Base-by-base conservation (phyloP, 2,113 vertebrate species). In the Paramormyrops kingsleyae region DNA sequence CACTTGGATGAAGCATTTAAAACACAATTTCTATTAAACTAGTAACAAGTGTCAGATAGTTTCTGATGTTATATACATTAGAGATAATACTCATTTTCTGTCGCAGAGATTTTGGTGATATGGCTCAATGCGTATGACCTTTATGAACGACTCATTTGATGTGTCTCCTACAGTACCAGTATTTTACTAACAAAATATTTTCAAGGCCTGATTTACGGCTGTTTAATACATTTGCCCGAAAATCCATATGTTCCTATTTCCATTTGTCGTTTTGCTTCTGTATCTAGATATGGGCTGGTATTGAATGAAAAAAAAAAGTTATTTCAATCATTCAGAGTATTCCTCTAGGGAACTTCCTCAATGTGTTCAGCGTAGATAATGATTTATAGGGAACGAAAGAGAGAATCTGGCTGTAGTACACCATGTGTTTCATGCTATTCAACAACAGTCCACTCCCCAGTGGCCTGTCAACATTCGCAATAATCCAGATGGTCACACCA, bases 401-500 rank as follows among this genome's bases (percentile, higher is more conserved):
- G 85, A 53, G 50, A 87, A 39, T 87, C 85, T 42, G 35, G 44
- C 85, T 35, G 83, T 91, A 92, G 95, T 97, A 97, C 93, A 99
- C 99, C 97, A 97, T 89, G 93, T 98, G 96, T 95, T 97, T 97
- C 92, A 99, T 92, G 77, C 97, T 97, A 93, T 93, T 96, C 49
- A 94, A 93, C 92, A 99, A 96, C 90, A 99, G 92, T 90, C 89
- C 95, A 93, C 97, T 97, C 89, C 98, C 98, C 88, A 97, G 92
- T 84, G 95, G 94, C n/a, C 93, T 96, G 90, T 99, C 96, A 88
- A 98, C 97, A 95, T 99, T 98, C 91, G 95, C 97, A 92, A 94
- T 91, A 93, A 99, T 94, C 99, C 99, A 99, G 92, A 98, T 19
- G 93, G 97, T 98, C 92, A 98, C 96, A 91, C 96, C 92, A 93